Evolutionary conservation across 2,113 vertebrate species (phyloP).

Genomic region (Nycticryphes semicollaris): DNA sequence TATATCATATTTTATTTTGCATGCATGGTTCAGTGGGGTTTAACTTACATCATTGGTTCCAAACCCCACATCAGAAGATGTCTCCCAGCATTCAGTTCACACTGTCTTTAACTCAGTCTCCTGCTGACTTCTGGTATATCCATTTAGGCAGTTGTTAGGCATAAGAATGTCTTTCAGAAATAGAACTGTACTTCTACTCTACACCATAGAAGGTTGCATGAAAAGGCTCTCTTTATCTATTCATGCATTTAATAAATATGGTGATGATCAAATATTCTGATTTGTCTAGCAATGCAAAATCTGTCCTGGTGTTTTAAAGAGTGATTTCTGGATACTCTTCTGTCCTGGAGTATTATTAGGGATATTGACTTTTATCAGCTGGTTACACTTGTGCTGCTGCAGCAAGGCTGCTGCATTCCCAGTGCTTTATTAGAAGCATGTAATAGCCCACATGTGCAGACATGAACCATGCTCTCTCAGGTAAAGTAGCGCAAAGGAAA

Average conservation of each 20-base stretch:
- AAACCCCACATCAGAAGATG: neutral
- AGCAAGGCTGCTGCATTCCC: neutral
- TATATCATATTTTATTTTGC: neutral
- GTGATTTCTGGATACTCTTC: neutral
- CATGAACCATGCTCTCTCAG: neutral
- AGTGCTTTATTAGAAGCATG: neutral
- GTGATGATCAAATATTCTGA: neutral
- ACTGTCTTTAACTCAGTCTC: neutral
- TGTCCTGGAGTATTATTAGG: neutral
- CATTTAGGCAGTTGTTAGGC: neutral
- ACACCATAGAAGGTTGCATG: neutral
- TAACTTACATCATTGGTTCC: neutral
- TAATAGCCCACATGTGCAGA: accelerated
- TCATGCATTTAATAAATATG: neutral
- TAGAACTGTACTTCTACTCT: neutral
- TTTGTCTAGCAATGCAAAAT: neutral
- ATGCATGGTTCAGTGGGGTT: neutral
- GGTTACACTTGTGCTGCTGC: neutral
- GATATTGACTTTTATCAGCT: neutral
- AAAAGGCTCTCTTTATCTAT: neutral
- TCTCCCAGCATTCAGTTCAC: neutral
- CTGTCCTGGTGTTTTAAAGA: neutral
- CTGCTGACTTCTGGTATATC: neutral
- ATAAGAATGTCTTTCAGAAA: neutral
- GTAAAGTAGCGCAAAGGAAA: accelerated